Evolutionary conservation across 2,888 invertebrate species (phyloP).

Genomic region (Minunthozetes semirufus): DNA sequence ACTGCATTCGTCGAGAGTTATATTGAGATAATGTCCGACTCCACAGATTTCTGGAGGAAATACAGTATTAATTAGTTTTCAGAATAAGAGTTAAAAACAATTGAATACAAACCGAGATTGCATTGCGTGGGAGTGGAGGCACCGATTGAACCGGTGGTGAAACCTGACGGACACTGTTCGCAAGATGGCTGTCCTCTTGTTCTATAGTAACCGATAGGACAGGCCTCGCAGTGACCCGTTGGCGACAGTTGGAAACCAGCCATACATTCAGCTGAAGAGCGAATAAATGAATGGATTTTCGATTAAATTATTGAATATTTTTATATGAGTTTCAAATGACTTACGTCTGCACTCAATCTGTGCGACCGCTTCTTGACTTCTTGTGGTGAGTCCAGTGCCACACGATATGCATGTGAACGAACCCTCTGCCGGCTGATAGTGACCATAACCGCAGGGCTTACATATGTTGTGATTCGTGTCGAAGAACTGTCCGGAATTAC

Average conservation of each 20-base stretch:
- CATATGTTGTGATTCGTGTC: conserved; percentile 81
- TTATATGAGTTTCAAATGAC: neutral
- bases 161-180: conserved; percentile 74
- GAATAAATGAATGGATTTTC: conserved; percentile 14
- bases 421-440: conserved; percentile 83
- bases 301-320: neutral
- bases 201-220: conserved; percentile 79
- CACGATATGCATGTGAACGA: conserved; percentile 81
- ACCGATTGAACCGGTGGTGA: conserved; percentile 79
- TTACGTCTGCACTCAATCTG: conserved; percentile 44
- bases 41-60: conserved; percentile 51
- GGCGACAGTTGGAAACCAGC: conserved; percentile 54
- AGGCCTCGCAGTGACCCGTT: conserved; percentile 84
- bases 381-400: conserved; percentile 82
- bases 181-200: conserved; percentile 76
- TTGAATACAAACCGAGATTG: conserved; percentile 63
- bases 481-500: conserved; percentile 88
- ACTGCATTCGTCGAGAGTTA: conserved; percentile 70
- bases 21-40: conserved; percentile 69
- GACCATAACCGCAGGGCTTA: conserved; percentile 85
- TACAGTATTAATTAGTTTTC: conserved; percentile 9
- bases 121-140: conserved; percentile 81
- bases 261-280: conserved; percentile 64
- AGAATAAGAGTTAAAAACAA: neutral
- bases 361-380: conserved; percentile 80